Base-by-base conservation (phyloP, 2,888 invertebrate genomes). In the Epirrhoe tristata region DNA sequence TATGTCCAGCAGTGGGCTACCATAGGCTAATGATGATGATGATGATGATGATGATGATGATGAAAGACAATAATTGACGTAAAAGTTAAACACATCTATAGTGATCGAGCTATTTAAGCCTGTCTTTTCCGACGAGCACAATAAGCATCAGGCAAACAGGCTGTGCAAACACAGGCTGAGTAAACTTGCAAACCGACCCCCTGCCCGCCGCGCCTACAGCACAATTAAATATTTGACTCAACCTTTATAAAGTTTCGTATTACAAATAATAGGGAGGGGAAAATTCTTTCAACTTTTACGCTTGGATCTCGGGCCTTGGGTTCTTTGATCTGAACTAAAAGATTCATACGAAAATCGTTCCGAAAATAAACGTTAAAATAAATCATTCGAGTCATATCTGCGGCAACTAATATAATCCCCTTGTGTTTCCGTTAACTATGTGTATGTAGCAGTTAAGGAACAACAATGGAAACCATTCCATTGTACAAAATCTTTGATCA, bases 121-220 rank as follows among this genome's bases (percentile, higher is more conserved):
- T 61, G 61, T 51, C 39, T 51, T 17, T 53, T 32, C 32, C 46
- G 64, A 53, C 53, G 64, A 61, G 69, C 81, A 86, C 87, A 88
- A 87, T 87, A 87, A 86, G 86, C 87, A 84, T 81, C 76, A 81
- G 66, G 78, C 82, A 85, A 86, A 89, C 86, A 86, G 73, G 70
- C 78, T 79, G 79, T 66, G 81, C 81, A 89, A 89, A 88, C 84
- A 85, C 79, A 76, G 78, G 74, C 82, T 85, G 80, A 78, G 83
- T 81, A 85, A 82, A 86, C 85, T 80, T 65, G 77, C 81, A 75
- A 83, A 82, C 80, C 75, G 77, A 69, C 77, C 80, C 77, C 67
- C 74, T 74, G 67, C 63, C 56, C 70, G 55, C 63, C 67, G 66
- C 54, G 69, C 69, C 71, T 65, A 60, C 63, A 62, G 66, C 48